Evolutionary conservation across 1,140 invertebrate genomes (phyloP).

Genomic region (Batillaria attramentaria): DNA sequence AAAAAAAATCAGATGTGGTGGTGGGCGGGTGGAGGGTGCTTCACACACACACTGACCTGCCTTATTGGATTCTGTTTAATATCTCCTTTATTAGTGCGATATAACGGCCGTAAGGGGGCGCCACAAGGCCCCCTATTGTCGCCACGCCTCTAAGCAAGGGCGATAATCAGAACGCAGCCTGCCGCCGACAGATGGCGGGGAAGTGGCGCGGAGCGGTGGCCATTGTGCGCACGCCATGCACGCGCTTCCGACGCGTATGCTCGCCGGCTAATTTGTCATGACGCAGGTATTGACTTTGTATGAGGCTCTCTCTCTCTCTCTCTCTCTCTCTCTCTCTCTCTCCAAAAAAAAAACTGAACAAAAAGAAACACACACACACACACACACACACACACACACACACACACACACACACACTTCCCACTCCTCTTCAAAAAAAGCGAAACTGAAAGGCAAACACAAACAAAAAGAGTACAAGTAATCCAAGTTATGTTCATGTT

Average conservation of each 20-base stretch:
- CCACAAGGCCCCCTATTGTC: constrained; percentile 17
- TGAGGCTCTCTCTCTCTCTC: constrained; percentile 16
- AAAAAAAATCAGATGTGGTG: constrained; percentile 10
- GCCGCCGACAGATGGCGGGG: constrained; percentile 35
- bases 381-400: too few relatives aligned
- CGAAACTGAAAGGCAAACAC: too few relatives aligned
- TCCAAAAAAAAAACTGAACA: too few relatives aligned
- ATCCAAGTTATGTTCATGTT: too few relatives aligned
- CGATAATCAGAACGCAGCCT: constrained; percentile 33
- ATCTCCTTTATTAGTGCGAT: constrained; percentile 37
- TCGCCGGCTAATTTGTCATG: constrained; percentile 34
- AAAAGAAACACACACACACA: too few relatives aligned
- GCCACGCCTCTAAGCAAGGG: constrained; percentile 9
- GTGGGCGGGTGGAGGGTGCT: constrained; percentile 10
- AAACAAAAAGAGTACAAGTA: too few relatives aligned
- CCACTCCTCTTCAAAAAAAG: too few relatives aligned
- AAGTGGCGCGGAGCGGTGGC: constrained; percentile 30
- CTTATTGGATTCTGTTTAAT: constrained; percentile 40
- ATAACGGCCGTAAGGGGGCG: constrained; percentile 27
- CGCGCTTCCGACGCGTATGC: constrained; percentile 26
- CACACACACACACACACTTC: too few relatives aligned
- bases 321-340: constrained; percentile 1
- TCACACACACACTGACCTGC: neutral
- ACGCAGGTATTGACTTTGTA: constrained; percentile 33
- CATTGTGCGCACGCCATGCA: constrained; percentile 11